phyloP scores from a whole-genome alignment of 2,888 invertebrate species.

The Tinea trinotella region DNA sequence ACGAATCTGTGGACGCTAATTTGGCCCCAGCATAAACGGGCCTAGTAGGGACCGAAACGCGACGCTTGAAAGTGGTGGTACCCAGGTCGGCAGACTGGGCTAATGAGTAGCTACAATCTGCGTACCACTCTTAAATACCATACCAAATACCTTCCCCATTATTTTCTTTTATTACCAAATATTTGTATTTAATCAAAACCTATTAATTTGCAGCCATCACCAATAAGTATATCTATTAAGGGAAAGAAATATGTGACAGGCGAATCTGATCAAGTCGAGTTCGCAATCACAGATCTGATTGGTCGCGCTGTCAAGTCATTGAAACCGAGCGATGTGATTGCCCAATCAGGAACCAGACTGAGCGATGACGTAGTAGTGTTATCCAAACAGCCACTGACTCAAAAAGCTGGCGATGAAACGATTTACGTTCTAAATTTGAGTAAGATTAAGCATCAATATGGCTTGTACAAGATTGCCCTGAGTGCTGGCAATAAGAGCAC shows the following conservation, averaged over 20 bases:
- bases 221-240: slow-evolving; percentile 85
- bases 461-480: slow-evolving; percentile 86
- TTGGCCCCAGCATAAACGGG: too few relatives aligned
- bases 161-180: too few relatives aligned
- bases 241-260: slow-evolving; percentile 84
- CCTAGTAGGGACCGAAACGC: too few relatives aligned
- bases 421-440: slow-evolving; percentile 84
- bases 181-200: too few relatives aligned
- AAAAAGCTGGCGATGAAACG: slow-evolving; percentile 71
- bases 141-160: too few relatives aligned
- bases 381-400: slow-evolving; percentile 74
- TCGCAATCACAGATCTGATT: slow-evolving; percentile 82
- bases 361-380: slow-evolving; percentile 83
- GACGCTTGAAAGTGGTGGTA: too few relatives aligned
- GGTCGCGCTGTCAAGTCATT: slow-evolving; percentile 79
- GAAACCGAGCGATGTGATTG: slow-evolving; percentile 76
- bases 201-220: slow-evolving; percentile 74
- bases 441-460: slow-evolving; percentile 84
- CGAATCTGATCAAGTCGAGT: slow-evolving; percentile 79
- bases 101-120: too few relatives aligned
- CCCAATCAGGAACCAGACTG: slow-evolving; percentile 81
- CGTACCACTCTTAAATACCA: too few relatives aligned
- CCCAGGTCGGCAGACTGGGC: too few relatives aligned
- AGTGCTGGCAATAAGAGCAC: slow-evolving; percentile 77
- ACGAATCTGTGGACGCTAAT: too few relatives aligned